These are phyloP conservation scores for Cygnus atratus DNA, from an alignment of 2,113 vertebrate genomes.

Conservation along the genomic window DNA sequence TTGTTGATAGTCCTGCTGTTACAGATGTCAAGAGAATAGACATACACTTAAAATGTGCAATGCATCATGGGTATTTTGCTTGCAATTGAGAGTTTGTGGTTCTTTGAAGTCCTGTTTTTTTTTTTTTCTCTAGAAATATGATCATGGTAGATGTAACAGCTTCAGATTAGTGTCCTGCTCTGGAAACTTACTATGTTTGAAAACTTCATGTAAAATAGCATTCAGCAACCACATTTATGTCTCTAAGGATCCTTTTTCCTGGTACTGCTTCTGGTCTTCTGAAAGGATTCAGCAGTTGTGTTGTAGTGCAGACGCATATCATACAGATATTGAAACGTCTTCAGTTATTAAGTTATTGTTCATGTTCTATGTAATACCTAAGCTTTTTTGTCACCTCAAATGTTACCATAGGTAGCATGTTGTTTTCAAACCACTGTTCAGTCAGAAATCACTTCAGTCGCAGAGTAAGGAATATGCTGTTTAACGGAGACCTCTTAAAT, in stretches of 20 bases:
- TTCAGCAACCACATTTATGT: not conserved
- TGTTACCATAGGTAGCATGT: not conserved
- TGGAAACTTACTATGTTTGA: not conserved
- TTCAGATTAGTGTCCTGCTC: not conserved
- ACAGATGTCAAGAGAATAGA: not conserved
- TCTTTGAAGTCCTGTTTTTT: not conserved
- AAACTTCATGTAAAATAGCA: not conserved
- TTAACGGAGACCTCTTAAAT: not conserved
- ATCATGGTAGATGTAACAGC: not conserved
- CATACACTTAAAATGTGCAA: not conserved
- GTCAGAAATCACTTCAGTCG: not conserved
- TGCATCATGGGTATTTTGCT: not conserved
- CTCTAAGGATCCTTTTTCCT: not conserved
- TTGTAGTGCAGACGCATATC: not conserved
- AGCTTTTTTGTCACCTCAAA: not conserved
- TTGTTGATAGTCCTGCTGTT: not conserved
- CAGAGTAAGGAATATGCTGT: accelerated
- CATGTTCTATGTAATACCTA: not conserved
- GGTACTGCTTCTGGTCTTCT: not conserved
- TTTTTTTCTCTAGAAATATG: not conserved
- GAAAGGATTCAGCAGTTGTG: not conserved
- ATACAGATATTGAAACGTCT: not conserved
- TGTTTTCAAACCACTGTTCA: not conserved
- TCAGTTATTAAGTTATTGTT: not conserved
- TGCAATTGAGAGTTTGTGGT: not conserved